Percentiles rank a stretch among this genome's conserved stretches.
These are phyloP conservation scores for Mya arenaria DNA, from an alignment of 1,140 invertebrate species.

Conservation along the genomic window DNA sequence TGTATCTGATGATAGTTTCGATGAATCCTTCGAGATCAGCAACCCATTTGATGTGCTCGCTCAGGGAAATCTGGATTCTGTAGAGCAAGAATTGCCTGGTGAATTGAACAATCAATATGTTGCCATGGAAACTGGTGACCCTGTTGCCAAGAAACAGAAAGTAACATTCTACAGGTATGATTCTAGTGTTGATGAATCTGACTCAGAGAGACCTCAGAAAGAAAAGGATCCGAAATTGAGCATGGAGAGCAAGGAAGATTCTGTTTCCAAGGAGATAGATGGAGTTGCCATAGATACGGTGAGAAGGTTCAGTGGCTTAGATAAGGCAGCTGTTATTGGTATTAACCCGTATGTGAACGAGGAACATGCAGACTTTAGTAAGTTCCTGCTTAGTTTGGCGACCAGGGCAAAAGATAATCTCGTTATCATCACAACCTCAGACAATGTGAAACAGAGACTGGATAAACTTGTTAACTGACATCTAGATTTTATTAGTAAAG, in stretches of 20 bases:
- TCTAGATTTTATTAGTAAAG: not conserved
- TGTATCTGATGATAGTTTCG: slow-evolving; percentile 41
- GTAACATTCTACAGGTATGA: no score
- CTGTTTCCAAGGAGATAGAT: slow-evolving; percentile 29
- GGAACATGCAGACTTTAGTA: slow-evolving; percentile 71
- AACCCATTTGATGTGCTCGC: slow-evolving; percentile 19
- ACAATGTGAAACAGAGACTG: slow-evolving; percentile 59
- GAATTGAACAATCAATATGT: not conserved
- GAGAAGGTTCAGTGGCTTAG: slow-evolving; percentile 71
- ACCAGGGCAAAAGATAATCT: slow-evolving; percentile 72
- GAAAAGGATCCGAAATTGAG: no score
- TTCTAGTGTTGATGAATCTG: no score
- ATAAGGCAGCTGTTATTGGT: slow-evolving; percentile 70
- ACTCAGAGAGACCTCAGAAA: no score
- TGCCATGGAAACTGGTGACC: slow-evolving; percentile 34
- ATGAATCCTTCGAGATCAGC: slow-evolving; percentile 19
- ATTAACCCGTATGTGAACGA: slow-evolving; percentile 70
- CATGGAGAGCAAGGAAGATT: not conserved
- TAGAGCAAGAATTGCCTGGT: not conserved
- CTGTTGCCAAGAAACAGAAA: no score
- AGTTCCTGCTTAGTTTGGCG: slow-evolving; percentile 71
- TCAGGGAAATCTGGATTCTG: no score
- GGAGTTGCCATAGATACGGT: slow-evolving; percentile 67
- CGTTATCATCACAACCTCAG: slow-evolving; percentile 73
- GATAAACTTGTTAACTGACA: slow-evolving; percentile 4